Evolutionary conservation across 2,888 invertebrate genomes (phyloP), one percentile per base, ranked within the genome.

Genomic region (Euclidia mi): DNA sequence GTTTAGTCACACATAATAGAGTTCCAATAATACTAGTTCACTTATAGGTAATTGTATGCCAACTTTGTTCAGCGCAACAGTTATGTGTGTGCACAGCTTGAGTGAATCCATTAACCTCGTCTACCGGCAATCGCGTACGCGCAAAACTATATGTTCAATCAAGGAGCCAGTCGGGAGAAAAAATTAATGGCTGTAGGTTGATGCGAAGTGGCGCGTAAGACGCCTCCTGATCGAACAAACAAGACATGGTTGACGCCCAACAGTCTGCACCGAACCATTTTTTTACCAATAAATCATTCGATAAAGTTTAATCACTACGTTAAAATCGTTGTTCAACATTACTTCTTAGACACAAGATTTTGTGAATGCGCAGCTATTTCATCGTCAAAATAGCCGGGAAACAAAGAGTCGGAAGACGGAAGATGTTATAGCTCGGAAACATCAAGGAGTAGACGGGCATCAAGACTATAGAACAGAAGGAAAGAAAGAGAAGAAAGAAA

Each of bases 191-290:
- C 56, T 61, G 56, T 71, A 71, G 71, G 58, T 67, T 73, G 72
- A 79, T 76, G 71, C 76, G 74, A 67, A 10, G 14, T 12, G 35
- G 83, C 82, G 84, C 83, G 84, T 78, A 44, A 50, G 80, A 79
- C 77, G 80, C 49, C 71, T 63, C 59, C 74, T 73, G 67, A 52
- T 60, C 51, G 61, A 66, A 65, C 68, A 49, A 43, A 61, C 64
- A 79, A 77, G 84, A 82, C 84, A 85, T 34, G 14, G 34, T 12
- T 12, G 34, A 34, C 34, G 34, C 6, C 29, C 2, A n/a, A 29
- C 29, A 2, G 29, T 29, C 29, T 34, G 34, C 14, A 9, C 2
- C n/a, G n/a, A n/a, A n/a, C n/a, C n/a, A n/a, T n/a, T n/a, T n/a
- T n/a, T n/a, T n/a, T n/a, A n/a, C n/a, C n/a, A n/a, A n/a, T n/a